A percentile compares a stretch with the other conserved stretches of the same genome.
phyloP scores from a whole-genome alignment of 2,888 invertebrate genomes.

The Chalcosyrphus nemorum region DNA sequence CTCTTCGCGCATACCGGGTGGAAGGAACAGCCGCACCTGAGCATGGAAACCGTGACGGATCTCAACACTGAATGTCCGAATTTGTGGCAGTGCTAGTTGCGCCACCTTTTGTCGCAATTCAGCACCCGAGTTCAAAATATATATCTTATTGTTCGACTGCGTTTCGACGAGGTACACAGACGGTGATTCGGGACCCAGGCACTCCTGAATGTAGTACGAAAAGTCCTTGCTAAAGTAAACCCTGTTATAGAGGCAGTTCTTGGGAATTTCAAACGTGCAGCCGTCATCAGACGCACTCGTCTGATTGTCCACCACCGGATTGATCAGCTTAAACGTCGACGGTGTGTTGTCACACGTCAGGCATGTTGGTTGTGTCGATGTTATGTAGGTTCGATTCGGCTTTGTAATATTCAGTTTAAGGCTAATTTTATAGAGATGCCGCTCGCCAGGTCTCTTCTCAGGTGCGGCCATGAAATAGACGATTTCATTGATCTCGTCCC shows the following conservation, averaged over 20 bases:
- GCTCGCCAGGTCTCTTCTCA: constrained; percentile 89
- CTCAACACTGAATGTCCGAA: constrained; percentile 87
- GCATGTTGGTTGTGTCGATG: constrained; percentile 81
- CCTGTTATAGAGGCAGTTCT: constrained; percentile 86
- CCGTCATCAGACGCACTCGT: constrained; percentile 74
- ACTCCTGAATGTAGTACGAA: constrained; percentile 87
- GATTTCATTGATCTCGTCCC: constrained; percentile 88
- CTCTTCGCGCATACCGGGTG: constrained; percentile 91
- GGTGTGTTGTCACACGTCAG: constrained; percentile 81
- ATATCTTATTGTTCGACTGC: constrained; percentile 84
- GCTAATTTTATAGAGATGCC: constrained; percentile 90
- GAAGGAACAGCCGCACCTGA: constrained; percentile 90
- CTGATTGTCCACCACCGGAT: constrained; percentile 73
- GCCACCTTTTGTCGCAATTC: constrained; percentile 85
- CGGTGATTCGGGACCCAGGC: constrained; percentile 90
- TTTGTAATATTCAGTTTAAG: constrained; percentile 82
- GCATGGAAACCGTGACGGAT: constrained; percentile 87
- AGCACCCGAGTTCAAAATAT: constrained; percentile 87
- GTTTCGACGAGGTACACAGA: constrained; percentile 86
- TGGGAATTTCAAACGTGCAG: constrained; percentile 82
- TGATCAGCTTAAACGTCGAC: constrained; percentile 78
- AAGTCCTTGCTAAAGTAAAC: constrained; percentile 86
- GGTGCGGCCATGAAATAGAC: constrained; percentile 93
- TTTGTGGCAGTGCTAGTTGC: constrained; percentile 88
- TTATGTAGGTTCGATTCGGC: constrained; percentile 81